A percentile compares a stretch with the other conserved stretches of the same genome.
phyloP scores from a whole-genome alignment of 2,797 vertebrate genomes.

The Pagetopsis macropterus region DNA sequence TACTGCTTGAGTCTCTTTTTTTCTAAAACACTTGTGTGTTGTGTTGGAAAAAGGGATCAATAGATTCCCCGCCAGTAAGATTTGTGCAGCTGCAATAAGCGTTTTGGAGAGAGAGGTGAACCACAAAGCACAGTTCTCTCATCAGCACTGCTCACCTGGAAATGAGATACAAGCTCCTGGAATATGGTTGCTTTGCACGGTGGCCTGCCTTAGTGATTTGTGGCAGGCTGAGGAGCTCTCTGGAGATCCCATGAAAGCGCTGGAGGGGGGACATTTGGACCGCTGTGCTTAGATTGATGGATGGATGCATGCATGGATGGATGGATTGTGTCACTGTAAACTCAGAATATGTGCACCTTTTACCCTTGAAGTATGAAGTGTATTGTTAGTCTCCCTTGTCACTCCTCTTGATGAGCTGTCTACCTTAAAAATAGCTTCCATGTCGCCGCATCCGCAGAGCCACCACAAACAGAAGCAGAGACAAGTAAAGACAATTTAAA shows the following conservation, averaged over 20 bases:
- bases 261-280: conserved; percentile 6
- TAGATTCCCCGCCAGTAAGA: neutral
- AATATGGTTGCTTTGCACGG: conserved; percentile 12
- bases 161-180: conserved; percentile 6
- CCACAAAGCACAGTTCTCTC: conserved; percentile 7
- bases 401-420: conserved; percentile 51
- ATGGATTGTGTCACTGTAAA: conserved; percentile 43
- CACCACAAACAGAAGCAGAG: conserved; percentile 13
- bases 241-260: conserved; percentile 14
- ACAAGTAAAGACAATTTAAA: conserved; percentile 12
- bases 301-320: conserved; percentile 33
- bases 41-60: conserved; percentile 2
- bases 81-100: conserved; percentile 5
- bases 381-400: conserved; percentile 50
- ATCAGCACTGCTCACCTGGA: conserved; percentile 3
- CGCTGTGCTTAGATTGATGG: conserved; percentile 34
- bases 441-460: conserved; percentile 12
- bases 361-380: conserved; percentile 56
- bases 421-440: conserved; percentile 41
- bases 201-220: neutral
- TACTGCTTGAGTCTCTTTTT: neutral
- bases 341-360: conserved; percentile 43
- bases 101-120: neutral
- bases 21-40: neutral
- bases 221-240: conserved; percentile 6